Evolutionary conservation across 2,797 vertebrate species (phyloP).

Genomic region (Philypnodon macrostomus): DNA sequence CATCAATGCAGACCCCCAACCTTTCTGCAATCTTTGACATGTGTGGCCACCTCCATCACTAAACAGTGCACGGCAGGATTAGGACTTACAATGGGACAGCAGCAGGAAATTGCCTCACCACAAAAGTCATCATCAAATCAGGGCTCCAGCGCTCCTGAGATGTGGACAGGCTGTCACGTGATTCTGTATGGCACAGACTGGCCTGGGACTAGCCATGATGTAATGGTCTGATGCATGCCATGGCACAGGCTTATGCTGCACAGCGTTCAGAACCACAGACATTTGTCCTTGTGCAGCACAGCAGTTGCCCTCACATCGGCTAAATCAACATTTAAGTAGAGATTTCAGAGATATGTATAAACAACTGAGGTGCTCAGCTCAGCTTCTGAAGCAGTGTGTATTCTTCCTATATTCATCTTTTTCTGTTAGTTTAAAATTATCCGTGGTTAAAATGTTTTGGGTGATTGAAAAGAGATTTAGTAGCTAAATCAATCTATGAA

Average conservation of each 20-base stretch:
- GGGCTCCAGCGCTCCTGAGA: constrained; percentile 37
- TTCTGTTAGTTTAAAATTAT: too few species aligned
- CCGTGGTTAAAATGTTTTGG: too few species aligned
- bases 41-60: constrained; percentile 16
- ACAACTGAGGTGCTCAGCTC: too few species aligned
- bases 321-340: constrained; percentile 54
- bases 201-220: constrained; percentile 49
- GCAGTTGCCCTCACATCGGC: constrained; percentile 52
- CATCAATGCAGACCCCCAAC: constrained; percentile 2
- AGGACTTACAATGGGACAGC: constrained; percentile 41
- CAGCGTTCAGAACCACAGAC: constrained; percentile 30
- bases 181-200: constrained; percentile 32
- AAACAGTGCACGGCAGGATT: constrained; percentile 46
- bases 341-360: too few species aligned
- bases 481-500: too few species aligned
- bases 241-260: constrained; percentile 38
- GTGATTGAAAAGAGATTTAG: too few species aligned
- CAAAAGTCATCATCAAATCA: constrained; percentile 54
- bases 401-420: too few species aligned
- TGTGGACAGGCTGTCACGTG: constrained; percentile 48
- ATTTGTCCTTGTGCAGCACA: constrained; percentile 43
- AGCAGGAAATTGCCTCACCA: constrained; percentile 44
- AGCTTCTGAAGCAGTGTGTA: too few species aligned
- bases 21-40: neutral
- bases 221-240: constrained; percentile 56